Base-by-base conservation (phyloP, 2,797 vertebrate species). In the Silurus lanzhouensis region DNA sequence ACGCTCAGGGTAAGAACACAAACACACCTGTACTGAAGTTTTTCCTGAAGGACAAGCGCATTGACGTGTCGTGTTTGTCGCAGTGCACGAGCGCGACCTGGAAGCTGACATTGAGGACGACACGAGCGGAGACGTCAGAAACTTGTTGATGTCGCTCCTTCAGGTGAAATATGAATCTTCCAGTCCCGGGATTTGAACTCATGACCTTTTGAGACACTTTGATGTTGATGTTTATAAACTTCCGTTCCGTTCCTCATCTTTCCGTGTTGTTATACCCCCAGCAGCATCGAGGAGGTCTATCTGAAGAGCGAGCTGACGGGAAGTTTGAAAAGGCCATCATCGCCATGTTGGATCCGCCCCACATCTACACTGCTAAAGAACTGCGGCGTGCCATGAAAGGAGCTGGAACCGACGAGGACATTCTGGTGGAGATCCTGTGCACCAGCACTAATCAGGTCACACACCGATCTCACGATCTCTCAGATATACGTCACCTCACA, bases 31-130 rank as follows among this genome's bases (percentile, higher is more conserved):
- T 66, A n/a, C 13, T 48, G 20, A 10, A 48, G 5, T 66, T 27
- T 66, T 66, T 25, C 2, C 60, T 14, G 1, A 63, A 63, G n/a
- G 38, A 63, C 76, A 15, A 17, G 61, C 1, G 44, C 8, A 9
- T 60, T 19, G 22, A 81, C 13, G 46, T 19, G 9, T 19, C 44
- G 13, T 44, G 27, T 58, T 58, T 31, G 9, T 15, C 19, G 1
- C 90, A 99, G 98, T 97, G 83, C 95, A 97, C 86, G 94, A 94
- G 44, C 92, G 48, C 17, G 96, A 96, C 84, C 92, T 99, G 81
- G 96, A 97, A 84, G 94, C 93, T 1, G 98, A 98, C 86, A 93
- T 99, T 60, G 95, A 96, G 92, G 96, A 91, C 0, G 98, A 99
- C 82, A 99, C 97, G 66, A 97, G 96, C 13, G 97, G 97, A 76